Base-by-base conservation (phyloP, 1,140 invertebrate genomes). In the Coenobita brevimanus region DNA sequence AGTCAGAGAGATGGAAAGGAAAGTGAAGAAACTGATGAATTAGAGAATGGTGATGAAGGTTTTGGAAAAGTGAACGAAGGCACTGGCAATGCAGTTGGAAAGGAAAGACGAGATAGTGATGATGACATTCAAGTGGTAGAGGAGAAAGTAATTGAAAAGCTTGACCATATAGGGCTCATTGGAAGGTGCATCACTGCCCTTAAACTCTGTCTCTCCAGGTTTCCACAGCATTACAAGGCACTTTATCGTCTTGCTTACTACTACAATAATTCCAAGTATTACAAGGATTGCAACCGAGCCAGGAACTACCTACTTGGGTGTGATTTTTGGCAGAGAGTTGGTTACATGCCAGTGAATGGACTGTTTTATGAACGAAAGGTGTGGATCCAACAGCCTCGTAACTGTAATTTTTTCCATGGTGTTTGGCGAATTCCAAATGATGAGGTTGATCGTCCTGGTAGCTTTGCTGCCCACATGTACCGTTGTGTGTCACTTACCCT, bases 181-280 rank as follows among this genome's bases (percentile, higher is more conserved):
- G 89, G 92, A 21, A 91, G 93, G 24, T 98, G 97, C 92, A 91
- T 97, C 33, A 93, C 94, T 91, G 97, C 96, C 24, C 92, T 99
- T 69, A 96, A 97, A 93, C 94, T 97, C 89, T 98, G 97, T 92
- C 94, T 97, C 3, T 94, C 94, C 71, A 93, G 97, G 60, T 98
- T 98, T 93, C 95, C 97, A 0, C 96, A 97, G 90, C 97, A 99
- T 93, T 98, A 98, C 92, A 99, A 99, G 93, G 96, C 97, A 0
- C 93, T 97, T 38, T 98, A 98, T 92, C 94, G 97, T 88, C 92
- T 99, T 41, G 96, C 97, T 1, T 95, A 98, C 92, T 96, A 97
- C 91, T 97, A 96, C 92, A 96, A 96, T 91, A 94, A 96, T 85
- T 96, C 96, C 33, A 94, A 95, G 91, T 93, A 93, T 64, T 93